Percentiles rank a stretch among this genome's conserved stretches.
These are phyloP conservation scores for Polypterus senegalus DNA, from an alignment of 2,113 vertebrate genomes.

Conservation along the genomic window DNA sequence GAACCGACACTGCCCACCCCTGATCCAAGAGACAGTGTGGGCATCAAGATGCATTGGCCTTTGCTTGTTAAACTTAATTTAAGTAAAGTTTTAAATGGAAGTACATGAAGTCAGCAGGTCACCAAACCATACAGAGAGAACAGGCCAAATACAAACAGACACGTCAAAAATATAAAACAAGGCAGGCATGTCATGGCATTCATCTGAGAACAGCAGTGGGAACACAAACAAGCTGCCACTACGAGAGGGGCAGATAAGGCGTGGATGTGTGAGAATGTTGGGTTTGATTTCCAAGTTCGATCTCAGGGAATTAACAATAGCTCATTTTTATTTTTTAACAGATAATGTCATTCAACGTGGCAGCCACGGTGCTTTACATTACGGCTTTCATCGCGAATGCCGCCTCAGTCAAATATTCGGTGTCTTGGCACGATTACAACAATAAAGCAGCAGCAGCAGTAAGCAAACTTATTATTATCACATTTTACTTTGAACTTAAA, in stretches of 20 bases:
- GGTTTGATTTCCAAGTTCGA: slow-evolving; percentile 23
- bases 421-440: slow-evolving; percentile 24
- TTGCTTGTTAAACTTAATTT: too few species aligned
- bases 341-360: slow-evolving; percentile 57
- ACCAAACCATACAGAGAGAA: slow-evolving; percentile 11
- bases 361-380: slow-evolving; percentile 59
- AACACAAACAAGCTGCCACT: too few species aligned
- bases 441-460: slow-evolving; percentile 62
- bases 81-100: too few species aligned
- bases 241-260: slow-evolving; percentile 23
- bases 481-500: too few species aligned
- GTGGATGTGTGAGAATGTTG: slow-evolving; percentile 28
- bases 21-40: too few species aligned
- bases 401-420: slow-evolving; percentile 23
- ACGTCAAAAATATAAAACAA: slow-evolving; percentile 14
- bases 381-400: slow-evolving; percentile 64
- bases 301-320: slow-evolving; percentile 16
- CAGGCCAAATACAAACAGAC: slow-evolving; percentile 3
- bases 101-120: slow-evolving; percentile 22
- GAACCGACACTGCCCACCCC: too few species aligned
- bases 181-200: slow-evolving; percentile 28
- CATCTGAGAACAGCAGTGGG: slow-evolving; percentile 14
- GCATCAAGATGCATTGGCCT: too few species aligned
- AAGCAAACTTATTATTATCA: slow-evolving; percentile 31
- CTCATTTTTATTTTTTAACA: slow-evolving; percentile 26